These are phyloP conservation scores for Endomychus coccineus DNA, from an alignment of 2,888 invertebrate species.

Conservation along the genomic window DNA sequence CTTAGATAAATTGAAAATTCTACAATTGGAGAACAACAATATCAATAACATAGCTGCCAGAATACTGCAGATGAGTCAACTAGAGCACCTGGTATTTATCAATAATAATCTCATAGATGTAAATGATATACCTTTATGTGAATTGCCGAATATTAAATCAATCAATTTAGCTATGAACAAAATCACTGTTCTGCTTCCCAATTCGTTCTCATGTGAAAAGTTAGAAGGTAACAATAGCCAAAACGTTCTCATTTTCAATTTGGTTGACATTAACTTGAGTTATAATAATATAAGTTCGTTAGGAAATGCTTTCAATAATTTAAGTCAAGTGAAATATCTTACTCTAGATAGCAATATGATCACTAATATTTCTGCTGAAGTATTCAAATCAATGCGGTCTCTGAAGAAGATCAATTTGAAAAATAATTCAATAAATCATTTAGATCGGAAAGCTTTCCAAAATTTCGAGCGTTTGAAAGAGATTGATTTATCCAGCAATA, in stretches of 20 bases:
- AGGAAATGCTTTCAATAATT: conserved; percentile 12
- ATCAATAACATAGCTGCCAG: conserved; percentile 7
- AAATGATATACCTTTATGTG: conserved; percentile 27
- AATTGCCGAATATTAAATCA: conserved; percentile 23
- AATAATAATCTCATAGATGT: conserved; percentile 25
- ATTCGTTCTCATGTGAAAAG: conserved; percentile 8
- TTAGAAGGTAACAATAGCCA: too few species aligned
- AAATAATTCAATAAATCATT: conserved; percentile 7
- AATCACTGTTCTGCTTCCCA: conserved; percentile 16
- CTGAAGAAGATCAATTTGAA: conserved; percentile 15
- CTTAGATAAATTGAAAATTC: conserved; percentile 7
- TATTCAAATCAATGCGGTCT: conserved; percentile 10
- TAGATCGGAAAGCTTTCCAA: conserved; percentile 4
- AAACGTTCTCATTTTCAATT: too few species aligned
- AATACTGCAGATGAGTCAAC: conserved; percentile 8
- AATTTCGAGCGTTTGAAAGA: conserved; percentile 17
- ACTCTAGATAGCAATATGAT: conserved; percentile 18
- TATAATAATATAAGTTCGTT: conserved; percentile 25
- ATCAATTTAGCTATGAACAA: conserved; percentile 30
- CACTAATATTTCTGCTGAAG: not conserved
- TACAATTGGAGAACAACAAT: conserved; percentile 13
- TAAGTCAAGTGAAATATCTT: conserved; percentile 16
- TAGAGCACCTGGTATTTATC: conserved; percentile 24
- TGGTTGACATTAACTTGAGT: conserved; percentile 28
- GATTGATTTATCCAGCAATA: conserved; percentile 27